Evolutionary conservation across 2,797 vertebrate species (phyloP), one percentile per base, ranked within the genome.

Genomic region (Liparis tanakae): DNA sequence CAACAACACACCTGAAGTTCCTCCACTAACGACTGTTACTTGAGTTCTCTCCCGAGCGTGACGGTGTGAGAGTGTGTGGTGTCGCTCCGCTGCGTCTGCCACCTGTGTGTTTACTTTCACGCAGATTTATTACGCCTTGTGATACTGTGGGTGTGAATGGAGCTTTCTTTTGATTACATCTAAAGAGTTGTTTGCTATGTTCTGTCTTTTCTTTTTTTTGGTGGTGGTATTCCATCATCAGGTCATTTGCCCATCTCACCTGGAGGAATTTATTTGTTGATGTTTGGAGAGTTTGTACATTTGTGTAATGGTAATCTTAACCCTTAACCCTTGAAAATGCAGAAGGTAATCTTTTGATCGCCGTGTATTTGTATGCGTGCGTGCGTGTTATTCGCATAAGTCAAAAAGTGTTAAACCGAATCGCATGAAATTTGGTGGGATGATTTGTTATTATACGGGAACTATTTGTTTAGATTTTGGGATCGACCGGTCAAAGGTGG

Each of bases 71-170:
- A 50, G 50, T 6, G 51, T 61, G 43, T 56, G 70, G 20, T 66
- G 20, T 78, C 22, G 20, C 43, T 48, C 8, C 34, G 61, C 25
- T 18, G 41, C 44, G 34, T 64, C 39, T 41, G 59, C 18, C 18
- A 48, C 36, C 36, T 9, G 44, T 56, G 43, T 74, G 60, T 63
- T 63, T 3, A 71, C 59, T 76, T 78, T 66, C 44, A 54, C 41
- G 94, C 94, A 0, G 82, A 94, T 46, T 70, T 90, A 0, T 94
- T 95, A 34, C 67, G 84, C 82, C 83, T 33, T 74, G 25, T 70
- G 65, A 64, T 63, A 56, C 20, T 25, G 15, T 14, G 8, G 20
- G 10, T 33, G 8, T 57, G 36, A 54, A 51, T 36, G 10, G 59
- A 60, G 33, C 37, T 62, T 22, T 34, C 44, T 44, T 37, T 78